Evolutionary conservation across 2,797 vertebrate genomes (phyloP).

Genomic region (Arnoldichthys spilopterus): DNA sequence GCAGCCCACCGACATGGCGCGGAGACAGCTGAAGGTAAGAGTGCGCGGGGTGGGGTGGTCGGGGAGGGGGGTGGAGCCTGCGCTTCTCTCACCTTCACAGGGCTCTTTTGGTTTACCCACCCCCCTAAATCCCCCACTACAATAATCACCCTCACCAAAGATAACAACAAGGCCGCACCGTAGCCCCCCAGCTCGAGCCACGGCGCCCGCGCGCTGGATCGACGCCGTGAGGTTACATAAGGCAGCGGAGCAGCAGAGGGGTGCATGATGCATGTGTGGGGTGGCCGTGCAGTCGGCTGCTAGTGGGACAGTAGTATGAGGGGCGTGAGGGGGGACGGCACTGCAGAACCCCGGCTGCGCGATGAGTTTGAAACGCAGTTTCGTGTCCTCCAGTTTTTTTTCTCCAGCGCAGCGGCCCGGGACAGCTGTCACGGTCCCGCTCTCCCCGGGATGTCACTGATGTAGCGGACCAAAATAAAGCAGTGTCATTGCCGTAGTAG

Average conservation of each 20-base stretch:
- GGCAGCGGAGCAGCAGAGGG: neutral
- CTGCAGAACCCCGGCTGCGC: too few species aligned
- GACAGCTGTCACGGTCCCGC: neutral
- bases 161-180: conserved; percentile 4
- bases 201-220: too few species aligned
- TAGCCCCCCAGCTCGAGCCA: neutral
- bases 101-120: conserved; percentile 47
- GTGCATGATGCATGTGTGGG: neutral
- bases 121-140: neutral
- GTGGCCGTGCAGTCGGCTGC: neutral
- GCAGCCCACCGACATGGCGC: conserved; percentile 98
- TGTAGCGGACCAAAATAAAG: conserved; percentile 62
- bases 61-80: conserved; percentile 21
- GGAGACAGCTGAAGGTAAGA: conserved; percentile 97
- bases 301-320: neutral
- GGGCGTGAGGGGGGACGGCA: neutral
- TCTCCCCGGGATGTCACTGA: conserved; percentile 29
- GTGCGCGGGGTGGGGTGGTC: neutral
- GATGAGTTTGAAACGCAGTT: neutral
- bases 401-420: neutral
- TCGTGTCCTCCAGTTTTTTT: neutral
- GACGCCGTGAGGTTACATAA: neutral
- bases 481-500: conserved; percentile 65
- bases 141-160: neutral
- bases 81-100: conserved; percentile 63